Evolutionary conservation across 2,113 vertebrate species (phyloP).

Genomic region (Atherinomorus stipes): DNA sequence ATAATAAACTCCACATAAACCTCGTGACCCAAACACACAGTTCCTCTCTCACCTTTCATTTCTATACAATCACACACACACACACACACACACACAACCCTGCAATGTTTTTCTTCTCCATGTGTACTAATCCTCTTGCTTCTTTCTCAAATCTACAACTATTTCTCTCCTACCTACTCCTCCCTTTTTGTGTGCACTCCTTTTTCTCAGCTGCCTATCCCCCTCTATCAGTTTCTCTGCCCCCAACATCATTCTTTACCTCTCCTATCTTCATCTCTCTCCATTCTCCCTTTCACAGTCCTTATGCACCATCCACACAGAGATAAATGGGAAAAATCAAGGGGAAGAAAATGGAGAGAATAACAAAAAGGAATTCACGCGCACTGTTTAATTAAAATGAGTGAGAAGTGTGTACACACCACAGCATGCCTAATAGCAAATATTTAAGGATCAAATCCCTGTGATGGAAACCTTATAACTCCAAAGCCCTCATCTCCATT

Average conservation of each 20-base stretch:
- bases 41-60: conserved; percentile 45
- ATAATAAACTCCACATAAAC: conserved; percentile 72
- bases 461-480: conserved; percentile 73
- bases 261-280: conserved; percentile 5
- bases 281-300: conserved; percentile 2
- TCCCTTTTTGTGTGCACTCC: background rate
- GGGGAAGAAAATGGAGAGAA: conserved; percentile 17
- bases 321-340: conserved; percentile 27
- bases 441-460: conserved; percentile 67
- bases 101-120: conserved; percentile 39
- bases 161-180: background rate
- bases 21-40: conserved; percentile 45
- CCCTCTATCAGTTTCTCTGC: conserved; percentile 2
- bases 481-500: conserved; percentile 43
- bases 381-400: conserved; percentile 63
- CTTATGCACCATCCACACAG: conserved; percentile 13
- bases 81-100: no score
- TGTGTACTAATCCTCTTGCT: conserved; percentile 8
- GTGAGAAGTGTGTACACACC: conserved; percentile 40
- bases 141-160: conserved; percentile 28
- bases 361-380: conserved; percentile 32
- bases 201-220: conserved; percentile 5
- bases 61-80: conserved; percentile 32
- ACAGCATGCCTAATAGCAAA: conserved; percentile 62
- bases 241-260: conserved; percentile 12